These are phyloP conservation scores for Elymnias hypermnestra DNA, from an alignment of 1,140 invertebrate species.

Conservation along the genomic window DNA sequence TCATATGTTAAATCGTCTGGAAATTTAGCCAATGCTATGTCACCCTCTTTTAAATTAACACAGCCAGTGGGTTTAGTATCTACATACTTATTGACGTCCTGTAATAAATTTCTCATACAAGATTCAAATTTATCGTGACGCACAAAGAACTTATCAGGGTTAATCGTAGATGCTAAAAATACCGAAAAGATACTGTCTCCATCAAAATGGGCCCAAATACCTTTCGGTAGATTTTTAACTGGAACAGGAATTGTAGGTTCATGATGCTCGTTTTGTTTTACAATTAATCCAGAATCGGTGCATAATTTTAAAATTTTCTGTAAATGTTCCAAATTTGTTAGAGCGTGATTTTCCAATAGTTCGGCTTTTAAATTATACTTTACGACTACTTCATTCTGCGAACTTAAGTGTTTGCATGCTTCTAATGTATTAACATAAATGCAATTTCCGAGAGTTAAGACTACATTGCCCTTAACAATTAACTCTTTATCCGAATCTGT, in stretches of 20 bases:
- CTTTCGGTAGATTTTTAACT: conserved; percentile 24
- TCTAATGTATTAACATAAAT: conserved; percentile 57
- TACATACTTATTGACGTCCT: conserved; percentile 55
- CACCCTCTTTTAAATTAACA: conserved; percentile 30
- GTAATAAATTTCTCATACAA: conserved; percentile 38
- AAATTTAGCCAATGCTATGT: conserved; percentile 61
- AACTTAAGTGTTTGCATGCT: conserved; percentile 50
- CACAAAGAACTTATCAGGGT: conserved; percentile 49
- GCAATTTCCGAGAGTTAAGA: conserved; percentile 48
- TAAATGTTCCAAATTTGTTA: conserved; percentile 42
- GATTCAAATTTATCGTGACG: conserved; percentile 47
- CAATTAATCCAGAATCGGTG: conserved; percentile 11
- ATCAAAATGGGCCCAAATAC: conserved; percentile 62
- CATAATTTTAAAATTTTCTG: conserved; percentile 37
- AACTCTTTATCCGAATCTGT: conserved; percentile 41
- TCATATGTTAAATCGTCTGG: conserved; percentile 52
- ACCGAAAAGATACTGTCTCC: conserved; percentile 36
- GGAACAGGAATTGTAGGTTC: conserved; percentile 5
- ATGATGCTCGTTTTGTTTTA: conserved; percentile 8
- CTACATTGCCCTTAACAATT: conserved; percentile 47
- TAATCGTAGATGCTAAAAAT: conserved; percentile 41
- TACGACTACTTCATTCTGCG: conserved; percentile 42
- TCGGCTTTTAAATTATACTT: conserved; percentile 47
- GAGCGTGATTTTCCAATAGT: conserved; percentile 43
- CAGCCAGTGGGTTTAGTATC: conserved; percentile 22